These are phyloP conservation scores for Hyles euphorbiae DNA, from an alignment of 1,140 invertebrate species.

Conservation along the genomic window DNA sequence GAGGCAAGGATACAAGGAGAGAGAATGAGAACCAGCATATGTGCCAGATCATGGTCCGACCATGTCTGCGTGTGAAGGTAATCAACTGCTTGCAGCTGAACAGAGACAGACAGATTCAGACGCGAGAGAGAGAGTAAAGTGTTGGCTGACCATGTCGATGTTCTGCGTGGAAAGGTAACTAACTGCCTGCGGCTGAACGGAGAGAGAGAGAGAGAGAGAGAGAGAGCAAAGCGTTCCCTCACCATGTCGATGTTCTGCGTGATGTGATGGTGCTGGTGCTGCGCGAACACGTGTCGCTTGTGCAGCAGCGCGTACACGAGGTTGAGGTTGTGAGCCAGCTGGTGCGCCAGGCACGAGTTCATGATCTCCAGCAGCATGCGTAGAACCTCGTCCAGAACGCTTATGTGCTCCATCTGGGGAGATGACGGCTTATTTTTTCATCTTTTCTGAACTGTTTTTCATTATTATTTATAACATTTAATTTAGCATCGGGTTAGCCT, in stretches of 20 bases:
- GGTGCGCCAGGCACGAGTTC: slow-evolving; percentile 93
- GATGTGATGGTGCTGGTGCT: slow-evolving; percentile 94
- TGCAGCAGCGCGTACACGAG: slow-evolving; percentile 97
- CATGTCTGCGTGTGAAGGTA: too few relatives aligned
- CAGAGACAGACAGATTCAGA: too few relatives aligned
- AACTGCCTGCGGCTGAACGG: too few relatives aligned
- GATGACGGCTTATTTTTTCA: neutral
- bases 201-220: too few relatives aligned
- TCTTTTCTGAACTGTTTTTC: too few relatives aligned
- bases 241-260: slow-evolving; percentile 98
- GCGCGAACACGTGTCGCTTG: slow-evolving; percentile 92
- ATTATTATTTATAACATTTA: too few relatives aligned
- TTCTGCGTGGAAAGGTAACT: slow-evolving; percentile 84
- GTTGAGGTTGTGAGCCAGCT: slow-evolving; percentile 94
- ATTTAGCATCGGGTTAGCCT: too few relatives aligned
- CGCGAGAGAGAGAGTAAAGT: too few relatives aligned
- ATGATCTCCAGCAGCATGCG: slow-evolving; percentile 97
- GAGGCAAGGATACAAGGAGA: too few relatives aligned
- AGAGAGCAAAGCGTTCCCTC: slow-evolving; percentile 26
- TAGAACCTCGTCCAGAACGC: slow-evolving; percentile 97
- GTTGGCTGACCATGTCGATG: slow-evolving; percentile 88
- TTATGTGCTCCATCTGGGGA: slow-evolving; percentile 88
- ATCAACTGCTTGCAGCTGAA: too few relatives aligned
- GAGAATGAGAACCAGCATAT: too few relatives aligned
- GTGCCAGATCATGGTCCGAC: too few relatives aligned